Base-by-base conservation (phyloP, 2,113 vertebrate species). In the Todiramphus saurophagus region DNA sequence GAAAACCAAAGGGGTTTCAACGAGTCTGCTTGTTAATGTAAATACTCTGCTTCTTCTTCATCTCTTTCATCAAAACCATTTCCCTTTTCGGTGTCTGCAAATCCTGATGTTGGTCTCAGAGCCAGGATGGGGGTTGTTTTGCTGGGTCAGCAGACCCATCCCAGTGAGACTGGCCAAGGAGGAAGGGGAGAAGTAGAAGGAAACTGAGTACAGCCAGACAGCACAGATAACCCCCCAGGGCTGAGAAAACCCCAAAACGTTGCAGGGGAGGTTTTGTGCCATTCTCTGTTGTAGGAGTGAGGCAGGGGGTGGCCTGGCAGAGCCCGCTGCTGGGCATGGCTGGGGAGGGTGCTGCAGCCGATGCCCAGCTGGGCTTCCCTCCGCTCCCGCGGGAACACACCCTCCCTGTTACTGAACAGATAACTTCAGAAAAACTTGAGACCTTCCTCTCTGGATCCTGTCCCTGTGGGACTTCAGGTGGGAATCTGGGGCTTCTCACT, bases 171-270 rank as follows among this genome's bases (percentile, higher is more conserved):
- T 53, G 72, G 46, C 4, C 8, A 24, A 24, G 66, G 86, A 94
- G 91, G 89, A 86, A 89, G 76, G 41, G 51, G 37, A 89, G 56
- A 93, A 91, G 53, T 21, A 78, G 80, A 73, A 92, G 84, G 80
- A 78, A 95, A 53, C 64, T 3, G 55, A n/a, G 44, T 27, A 37
- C 24, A 55, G 19, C 15, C 89, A 74, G 46, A 17, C 27, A 63
- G 41, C 77, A 23, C 20, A 24, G 33, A 83, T 51, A 76, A 18
- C 25, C 50, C 50, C 35, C 27, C 13, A 39, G 73, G 48, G 24
- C 63, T n/a, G 41, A 62, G n/a, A n/a, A 39, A 46, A 5, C 15
- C 18, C 46, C 72, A 35, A 59, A 60, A 27, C 64, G 33, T 53
- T 39, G 23, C 25, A 24, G 41, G 14, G 24, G 6, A 58, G n/a